Evolutionary conservation across 2,113 vertebrate species (phyloP), one percentile per base, ranked within the genome.

Genomic region (Psephotus haematonotus): DNA sequence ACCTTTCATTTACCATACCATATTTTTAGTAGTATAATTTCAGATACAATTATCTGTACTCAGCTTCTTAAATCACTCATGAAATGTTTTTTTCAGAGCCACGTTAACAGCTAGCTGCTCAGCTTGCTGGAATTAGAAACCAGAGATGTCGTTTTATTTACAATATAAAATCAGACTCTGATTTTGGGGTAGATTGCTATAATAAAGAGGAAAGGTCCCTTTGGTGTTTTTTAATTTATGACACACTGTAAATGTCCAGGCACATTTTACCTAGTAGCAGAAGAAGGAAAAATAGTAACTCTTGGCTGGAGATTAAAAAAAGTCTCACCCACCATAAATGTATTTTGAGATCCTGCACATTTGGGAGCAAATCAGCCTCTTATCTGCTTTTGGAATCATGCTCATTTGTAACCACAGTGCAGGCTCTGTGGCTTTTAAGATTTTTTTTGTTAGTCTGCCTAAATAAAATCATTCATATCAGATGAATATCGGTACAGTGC

Each of bases 81-180:
- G 41, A 96, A 96, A 90, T 82, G 52, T 57, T 91, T 86, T 93
- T 93, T 91, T 76, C 69, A 62, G 65, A 72, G 47, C 49, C 77
- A 82, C 57, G 71, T 96, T 92, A 96, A 81, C 86, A 94, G 47
- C 90, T 78, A 88, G 64, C 55, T 90, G 50, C 90, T 93, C 88
- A 17, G 72, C 83, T 93, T 72, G 52, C 69, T 95, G 47, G 52
- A 91, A 74, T 89, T 91, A 85, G 88, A 96, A 95, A 93, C 77
- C 74, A 85, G 80, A 93, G 91, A 96, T 67, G 65, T 84, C 92
- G n/a, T 79, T 97, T 60, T 96, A 92, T 97, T 97, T 96, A 96
- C 83, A 89, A 33, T 85, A 91, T 91, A 92, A 94, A 93, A 87
- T 92, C 91, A 79, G 62, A 50, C 28, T 87, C 90, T 86, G 95